Evolutionary conservation across 1,140 invertebrate species (phyloP).

Genomic region (Lamellibrachia luymesi): DNA sequence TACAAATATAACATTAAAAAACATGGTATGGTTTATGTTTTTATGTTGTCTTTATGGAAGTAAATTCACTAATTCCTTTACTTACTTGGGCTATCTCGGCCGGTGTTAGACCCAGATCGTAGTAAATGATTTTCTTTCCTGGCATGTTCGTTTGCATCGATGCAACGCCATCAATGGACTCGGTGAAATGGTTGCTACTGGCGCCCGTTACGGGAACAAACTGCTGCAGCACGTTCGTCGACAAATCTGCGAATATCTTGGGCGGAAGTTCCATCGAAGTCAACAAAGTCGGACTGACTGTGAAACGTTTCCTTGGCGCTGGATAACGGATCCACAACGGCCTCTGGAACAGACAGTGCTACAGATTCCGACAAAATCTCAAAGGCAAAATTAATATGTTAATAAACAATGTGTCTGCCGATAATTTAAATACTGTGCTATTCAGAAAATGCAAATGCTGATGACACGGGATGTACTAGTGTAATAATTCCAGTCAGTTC

Average conservation of each 20-base stretch:
- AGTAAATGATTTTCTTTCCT: constrained; percentile 5
- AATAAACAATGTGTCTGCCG: not conserved
- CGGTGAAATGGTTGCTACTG: not conserved
- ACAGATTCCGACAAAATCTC: not conserved
- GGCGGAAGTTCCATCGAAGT: not conserved
- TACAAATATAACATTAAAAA: too few species aligned
- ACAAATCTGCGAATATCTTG: not conserved
- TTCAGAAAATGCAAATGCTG: not conserved
- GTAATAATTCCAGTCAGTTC: too few species aligned
- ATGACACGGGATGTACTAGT: not conserved
- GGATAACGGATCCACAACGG: not conserved
- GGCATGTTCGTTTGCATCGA: not conserved
- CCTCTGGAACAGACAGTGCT: not conserved
- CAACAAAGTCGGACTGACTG: not conserved
- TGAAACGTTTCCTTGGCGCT: not conserved
- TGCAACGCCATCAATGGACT: not conserved
- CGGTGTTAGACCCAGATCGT: not conserved
- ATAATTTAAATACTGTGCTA: not conserved
- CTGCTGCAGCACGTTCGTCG: not conserved
- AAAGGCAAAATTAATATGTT: not conserved
- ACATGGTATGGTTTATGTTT: too few species aligned
- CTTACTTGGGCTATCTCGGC: not conserved
- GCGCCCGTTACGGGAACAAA: not conserved
- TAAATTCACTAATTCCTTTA: not conserved
- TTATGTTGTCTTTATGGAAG: not conserved